Base-by-base conservation (phyloP, 64 coral and sea anemone species). In the Porites australiensis region DNA sequence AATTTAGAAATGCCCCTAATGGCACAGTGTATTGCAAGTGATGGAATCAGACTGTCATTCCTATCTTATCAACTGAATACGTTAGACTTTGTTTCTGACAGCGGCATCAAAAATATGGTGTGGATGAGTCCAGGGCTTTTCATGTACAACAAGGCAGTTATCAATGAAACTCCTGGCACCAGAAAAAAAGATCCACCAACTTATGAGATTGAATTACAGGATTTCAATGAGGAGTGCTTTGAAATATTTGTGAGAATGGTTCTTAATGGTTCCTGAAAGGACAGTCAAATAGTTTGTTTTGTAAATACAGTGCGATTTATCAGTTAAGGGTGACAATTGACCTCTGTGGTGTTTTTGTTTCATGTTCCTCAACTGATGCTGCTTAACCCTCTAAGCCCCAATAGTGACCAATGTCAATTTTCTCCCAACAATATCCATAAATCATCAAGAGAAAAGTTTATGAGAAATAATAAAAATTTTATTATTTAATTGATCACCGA, bases 1-100 rank as follows among this genome's bases (percentile, higher is more conserved):
- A 46, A 83, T 13, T n/a, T 98, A 52, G 78, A 96, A 37, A 64
- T 88, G 19, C 97, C 97, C 15, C 77, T 98, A 77, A 61, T 91
- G n/a, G 76, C 88, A 18, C 97, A 95, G 23, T 96, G 94, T 82
- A 77, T 98, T 71, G 72, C 73, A 5, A 89, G 88, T 51, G 92
- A 98, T 77, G 94, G 94, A 75, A 87, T 86, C 49, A 90, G 79
- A 74, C 88, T 95, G 49, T 90, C 97, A 18, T 89, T 98, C 18
- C 45, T 98, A 9, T 63, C 68, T 87, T 95, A 93, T 81, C 97
- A 98, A 65, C 78, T 98, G 75, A 98, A 98, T 51, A 98, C 94
- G 49, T 91, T 98, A 49, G 82, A 95, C 64, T 96, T 98, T 49
- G 52, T 62, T 15, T 75, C 74, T 77, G 88, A 98, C 43, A 50